Percentiles rank a stretch among this genome's conserved stretches.
These are phyloP conservation scores for Muscicapa striata DNA, from an alignment of 2,797 vertebrate genomes.

Conservation along the genomic window DNA sequence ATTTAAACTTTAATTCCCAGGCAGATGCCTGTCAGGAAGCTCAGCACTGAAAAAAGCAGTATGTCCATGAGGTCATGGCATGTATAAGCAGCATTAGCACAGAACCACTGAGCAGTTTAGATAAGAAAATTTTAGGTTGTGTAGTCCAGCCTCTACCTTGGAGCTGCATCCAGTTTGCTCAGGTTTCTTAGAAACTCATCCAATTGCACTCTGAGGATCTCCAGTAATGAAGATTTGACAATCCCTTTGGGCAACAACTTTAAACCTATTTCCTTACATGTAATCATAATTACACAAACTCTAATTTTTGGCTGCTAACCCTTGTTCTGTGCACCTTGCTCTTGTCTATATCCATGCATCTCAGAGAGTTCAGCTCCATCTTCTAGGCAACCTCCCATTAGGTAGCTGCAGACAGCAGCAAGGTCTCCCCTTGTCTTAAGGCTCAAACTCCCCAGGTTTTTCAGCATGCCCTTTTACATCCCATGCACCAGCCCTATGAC, in stretches of 20 bases:
- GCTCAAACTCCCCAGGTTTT: fast-evolving
- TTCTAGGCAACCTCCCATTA: background rate
- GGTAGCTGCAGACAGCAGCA: background rate
- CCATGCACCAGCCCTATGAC: background rate
- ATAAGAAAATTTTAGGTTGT: background rate
- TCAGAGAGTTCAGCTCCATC: background rate
- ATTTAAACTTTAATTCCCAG: background rate
- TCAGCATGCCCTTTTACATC: background rate
- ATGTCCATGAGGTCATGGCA: background rate
- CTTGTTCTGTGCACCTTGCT: background rate
- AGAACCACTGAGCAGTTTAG: background rate
- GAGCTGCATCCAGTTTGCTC: background rate
- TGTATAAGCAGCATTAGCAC: background rate
- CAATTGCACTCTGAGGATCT: background rate
- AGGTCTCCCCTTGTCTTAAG: background rate
- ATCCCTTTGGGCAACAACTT: background rate
- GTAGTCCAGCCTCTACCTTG: background rate
- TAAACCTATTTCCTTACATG: background rate
- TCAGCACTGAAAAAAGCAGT: background rate
- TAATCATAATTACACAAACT: background rate
- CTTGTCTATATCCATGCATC: background rate
- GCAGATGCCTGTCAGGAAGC: background rate
- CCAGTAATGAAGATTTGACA: background rate
- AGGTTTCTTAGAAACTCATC: background rate
- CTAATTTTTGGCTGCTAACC: background rate